These are phyloP conservation scores for Atethmia centrago DNA, from an alignment of 2,888 invertebrate species.

Conservation along the genomic window DNA sequence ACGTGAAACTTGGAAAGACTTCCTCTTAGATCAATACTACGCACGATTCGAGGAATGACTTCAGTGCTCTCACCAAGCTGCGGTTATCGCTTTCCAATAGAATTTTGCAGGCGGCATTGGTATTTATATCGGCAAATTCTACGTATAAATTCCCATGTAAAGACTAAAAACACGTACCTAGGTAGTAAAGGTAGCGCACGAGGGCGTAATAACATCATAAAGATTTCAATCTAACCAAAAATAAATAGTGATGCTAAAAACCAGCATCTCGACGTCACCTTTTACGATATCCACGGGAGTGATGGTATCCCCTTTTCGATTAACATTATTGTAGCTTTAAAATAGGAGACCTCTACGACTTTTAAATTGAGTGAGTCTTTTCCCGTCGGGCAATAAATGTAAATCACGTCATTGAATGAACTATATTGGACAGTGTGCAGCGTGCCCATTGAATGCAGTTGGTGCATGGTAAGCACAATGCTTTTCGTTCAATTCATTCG, in stretches of 20 bases:
- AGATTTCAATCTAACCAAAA: slow-evolving; percentile 38
- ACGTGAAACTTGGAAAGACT: slow-evolving; percentile 6
- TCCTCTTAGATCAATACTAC: neutral
- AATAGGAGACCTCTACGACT: slow-evolving; percentile 66
- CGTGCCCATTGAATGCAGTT: slow-evolving; percentile 80
- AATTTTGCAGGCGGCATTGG: neutral
- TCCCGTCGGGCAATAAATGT: slow-evolving; percentile 80
- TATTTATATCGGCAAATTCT: neutral
- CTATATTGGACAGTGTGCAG: slow-evolving; percentile 79
- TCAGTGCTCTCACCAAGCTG: neutral
- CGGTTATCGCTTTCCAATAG: neutral
- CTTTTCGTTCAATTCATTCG: slow-evolving; percentile 80
- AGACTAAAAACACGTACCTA: slow-evolving; percentile 16
- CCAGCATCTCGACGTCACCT: slow-evolving; percentile 27
- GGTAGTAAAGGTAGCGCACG: neutral
- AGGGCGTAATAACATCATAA: slow-evolving; percentile 20
- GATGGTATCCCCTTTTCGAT: slow-evolving; percentile 53
- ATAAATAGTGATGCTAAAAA: slow-evolving; percentile 39
- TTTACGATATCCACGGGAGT: slow-evolving; percentile 52
- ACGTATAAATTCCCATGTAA: neutral
- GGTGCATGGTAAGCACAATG: slow-evolving; percentile 84
- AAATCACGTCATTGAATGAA: slow-evolving; percentile 85
- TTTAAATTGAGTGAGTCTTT: slow-evolving; percentile 78
- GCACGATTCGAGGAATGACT: slow-evolving; percentile 2
- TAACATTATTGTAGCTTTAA: slow-evolving; percentile 54